Evolutionary conservation across 2,888 invertebrate genomes (phyloP).

Genomic region (Athalia rosae): DNA sequence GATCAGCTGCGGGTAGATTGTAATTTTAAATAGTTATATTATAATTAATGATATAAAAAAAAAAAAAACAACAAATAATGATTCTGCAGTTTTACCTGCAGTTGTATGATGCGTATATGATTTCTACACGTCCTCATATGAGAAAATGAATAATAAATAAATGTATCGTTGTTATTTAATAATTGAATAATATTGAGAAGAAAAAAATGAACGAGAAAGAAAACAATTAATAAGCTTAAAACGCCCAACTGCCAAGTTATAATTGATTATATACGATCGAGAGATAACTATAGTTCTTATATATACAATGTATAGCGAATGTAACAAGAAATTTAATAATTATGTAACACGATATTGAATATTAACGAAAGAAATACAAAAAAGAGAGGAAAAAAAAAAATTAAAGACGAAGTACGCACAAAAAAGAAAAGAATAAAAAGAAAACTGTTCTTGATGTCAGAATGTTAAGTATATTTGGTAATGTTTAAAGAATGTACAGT

Average conservation of each 20-base stretch:
- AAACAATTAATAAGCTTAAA: constrained; percentile 30
- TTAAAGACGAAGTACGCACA: background rate
- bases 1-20: no score
- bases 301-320: constrained; percentile 1
- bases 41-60: background rate
- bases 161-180: constrained; percentile 32
- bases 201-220: no score
- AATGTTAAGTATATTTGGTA: no score
- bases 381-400: background rate
- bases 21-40: background rate
- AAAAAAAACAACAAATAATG: background rate
- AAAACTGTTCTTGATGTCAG: no score
- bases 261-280: background rate
- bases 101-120: background rate
- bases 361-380: background rate
- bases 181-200: constrained; percentile 8
- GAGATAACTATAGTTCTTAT: background rate
- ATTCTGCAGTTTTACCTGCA: background rate
- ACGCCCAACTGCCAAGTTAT: constrained; percentile 37
- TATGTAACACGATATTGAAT: background rate
- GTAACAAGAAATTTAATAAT: no score
- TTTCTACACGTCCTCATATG: constrained; percentile 41
- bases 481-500: no score
- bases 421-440: no score
- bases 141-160: constrained; percentile 32